A percentile compares a stretch with the other conserved stretches of the same genome.
Conservation (phyloP, 2,888 invertebrate genomes). For the Morpho deidamia region DNA sequence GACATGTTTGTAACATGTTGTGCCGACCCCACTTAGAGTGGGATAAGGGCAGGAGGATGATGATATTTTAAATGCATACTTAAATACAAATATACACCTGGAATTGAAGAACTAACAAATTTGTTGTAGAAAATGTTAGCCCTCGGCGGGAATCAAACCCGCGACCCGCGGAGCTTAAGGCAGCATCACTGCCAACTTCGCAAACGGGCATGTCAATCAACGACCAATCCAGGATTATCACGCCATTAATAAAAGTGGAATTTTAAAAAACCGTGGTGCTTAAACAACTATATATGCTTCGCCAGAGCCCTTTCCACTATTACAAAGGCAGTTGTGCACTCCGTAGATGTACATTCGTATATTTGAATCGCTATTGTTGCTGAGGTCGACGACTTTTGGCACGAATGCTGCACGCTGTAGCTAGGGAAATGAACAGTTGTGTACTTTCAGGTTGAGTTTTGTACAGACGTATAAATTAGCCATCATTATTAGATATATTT, state of each 20-base stretch:
- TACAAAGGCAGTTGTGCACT: constrained; percentile 11
- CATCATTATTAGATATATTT: neutral
- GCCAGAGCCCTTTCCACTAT: constrained; percentile 1
- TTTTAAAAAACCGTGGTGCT: neutral
- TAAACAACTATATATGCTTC: constrained; percentile 2
- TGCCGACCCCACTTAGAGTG: too few relatives aligned
- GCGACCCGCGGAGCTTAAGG: too few relatives aligned
- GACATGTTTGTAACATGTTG: too few relatives aligned
- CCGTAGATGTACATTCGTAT: constrained; percentile 6
- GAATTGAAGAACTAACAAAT: too few relatives aligned
- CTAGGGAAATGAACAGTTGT: constrained; percentile 20
- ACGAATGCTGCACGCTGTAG: constrained; percentile 27
- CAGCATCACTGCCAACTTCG: too few relatives aligned
- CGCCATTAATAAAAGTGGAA: neutral
- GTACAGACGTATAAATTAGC: constrained; percentile 1
- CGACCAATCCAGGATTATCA: neutral
- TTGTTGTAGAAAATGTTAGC: too few relatives aligned
- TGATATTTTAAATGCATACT: too few relatives aligned
- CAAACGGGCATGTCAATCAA: too few relatives aligned
- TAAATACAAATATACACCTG: too few relatives aligned
- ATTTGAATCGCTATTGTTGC: constrained; percentile 18
- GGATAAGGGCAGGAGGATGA: too few relatives aligned
- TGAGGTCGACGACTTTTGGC: constrained; percentile 36
- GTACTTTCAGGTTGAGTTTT: constrained; percentile 18
- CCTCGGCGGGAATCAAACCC: too few relatives aligned